Conservation (phyloP, 2,888 invertebrate species). For the Coleophora deauratella region DNA sequence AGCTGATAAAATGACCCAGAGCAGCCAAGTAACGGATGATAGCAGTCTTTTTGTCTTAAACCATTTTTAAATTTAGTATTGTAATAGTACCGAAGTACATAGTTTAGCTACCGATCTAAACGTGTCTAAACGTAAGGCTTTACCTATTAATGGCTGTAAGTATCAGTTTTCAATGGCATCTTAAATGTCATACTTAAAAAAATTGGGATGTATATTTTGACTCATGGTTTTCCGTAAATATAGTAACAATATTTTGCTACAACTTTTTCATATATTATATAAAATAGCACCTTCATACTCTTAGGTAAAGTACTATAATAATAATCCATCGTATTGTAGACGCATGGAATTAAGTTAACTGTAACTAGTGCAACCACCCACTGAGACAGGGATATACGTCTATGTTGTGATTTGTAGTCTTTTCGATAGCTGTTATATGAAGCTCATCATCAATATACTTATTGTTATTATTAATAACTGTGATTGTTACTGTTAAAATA, state of each 20-base stretch:
- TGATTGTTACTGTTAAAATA: slow-evolving; percentile 38
- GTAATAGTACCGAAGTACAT: slow-evolving; percentile 50
- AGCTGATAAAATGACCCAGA: too few relatives aligned
- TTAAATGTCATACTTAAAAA: too few relatives aligned
- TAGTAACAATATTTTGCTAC: too few relatives aligned
- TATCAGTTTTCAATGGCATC: too few relatives aligned
- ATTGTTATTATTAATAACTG: slow-evolving; percentile 48
- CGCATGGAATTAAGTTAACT: slow-evolving; percentile 55
- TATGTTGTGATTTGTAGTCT: slow-evolving; percentile 64
- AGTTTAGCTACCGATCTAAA: slow-evolving; percentile 49
- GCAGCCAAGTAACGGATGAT: neutral
- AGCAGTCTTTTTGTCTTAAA: slow-evolving; percentile 26
- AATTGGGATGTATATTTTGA: too few relatives aligned
- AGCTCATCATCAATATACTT: slow-evolving; percentile 38
- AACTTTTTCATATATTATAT: too few relatives aligned
- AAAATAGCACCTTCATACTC: too few relatives aligned
- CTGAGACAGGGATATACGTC: slow-evolving; percentile 39
- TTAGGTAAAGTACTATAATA: slow-evolving; percentile 24
- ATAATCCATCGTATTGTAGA: slow-evolving; percentile 52
- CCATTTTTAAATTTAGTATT: slow-evolving; percentile 36
- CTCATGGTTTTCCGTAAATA: too few relatives aligned
- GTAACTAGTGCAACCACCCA: slow-evolving; percentile 12
- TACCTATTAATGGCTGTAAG: too few relatives aligned
- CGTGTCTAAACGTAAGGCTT: too few relatives aligned
- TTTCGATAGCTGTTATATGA: slow-evolving; percentile 52